Conservation (phyloP, 1,140 invertebrate species). For the Drosophila oshimai region DNA sequence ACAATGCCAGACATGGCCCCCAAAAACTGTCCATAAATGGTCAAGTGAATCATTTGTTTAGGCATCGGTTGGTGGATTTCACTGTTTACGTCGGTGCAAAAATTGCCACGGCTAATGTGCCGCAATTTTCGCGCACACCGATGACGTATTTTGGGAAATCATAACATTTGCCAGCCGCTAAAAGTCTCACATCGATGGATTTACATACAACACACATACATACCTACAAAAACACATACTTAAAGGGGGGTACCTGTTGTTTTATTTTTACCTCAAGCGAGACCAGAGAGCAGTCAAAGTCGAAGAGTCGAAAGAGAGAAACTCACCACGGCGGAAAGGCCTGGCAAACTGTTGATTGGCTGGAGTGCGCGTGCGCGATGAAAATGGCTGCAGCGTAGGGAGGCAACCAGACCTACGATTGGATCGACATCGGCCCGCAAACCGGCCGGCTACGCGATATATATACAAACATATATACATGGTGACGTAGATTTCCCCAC, state of each 20-base stretch:
- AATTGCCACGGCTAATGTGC: slow-evolving; percentile 58
- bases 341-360: slow-evolving; percentile 82
- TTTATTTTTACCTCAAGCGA: slow-evolving; percentile 64
- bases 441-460: slow-evolving; percentile 34
- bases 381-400: slow-evolving; percentile 82
- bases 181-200: slow-evolving; percentile 19
- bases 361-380: slow-evolving; percentile 81
- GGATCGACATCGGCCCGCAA: slow-evolving; percentile 41
- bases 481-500: slow-evolving; percentile 71
- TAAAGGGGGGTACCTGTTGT: slow-evolving; percentile 70
- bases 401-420: slow-evolving; percentile 72
- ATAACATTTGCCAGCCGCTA: slow-evolving; percentile 57
- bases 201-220: neutral
- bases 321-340: slow-evolving; percentile 47
- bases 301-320: slow-evolving; percentile 5
- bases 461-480: neutral
- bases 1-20: slow-evolving; percentile 9
- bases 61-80: slow-evolving; percentile 18
- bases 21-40: slow-evolving; percentile 69
- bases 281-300: slow-evolving; percentile 9
- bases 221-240: neutral
- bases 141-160: slow-evolving; percentile 79
- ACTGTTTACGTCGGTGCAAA: slow-evolving; percentile 64
- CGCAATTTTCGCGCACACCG: slow-evolving; percentile 54
- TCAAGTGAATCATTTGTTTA: slow-evolving; percentile 80